These are phyloP conservation scores for Chaetops frenatus DNA, from an alignment of 2,113 vertebrate genomes.

Conservation along the genomic window DNA sequence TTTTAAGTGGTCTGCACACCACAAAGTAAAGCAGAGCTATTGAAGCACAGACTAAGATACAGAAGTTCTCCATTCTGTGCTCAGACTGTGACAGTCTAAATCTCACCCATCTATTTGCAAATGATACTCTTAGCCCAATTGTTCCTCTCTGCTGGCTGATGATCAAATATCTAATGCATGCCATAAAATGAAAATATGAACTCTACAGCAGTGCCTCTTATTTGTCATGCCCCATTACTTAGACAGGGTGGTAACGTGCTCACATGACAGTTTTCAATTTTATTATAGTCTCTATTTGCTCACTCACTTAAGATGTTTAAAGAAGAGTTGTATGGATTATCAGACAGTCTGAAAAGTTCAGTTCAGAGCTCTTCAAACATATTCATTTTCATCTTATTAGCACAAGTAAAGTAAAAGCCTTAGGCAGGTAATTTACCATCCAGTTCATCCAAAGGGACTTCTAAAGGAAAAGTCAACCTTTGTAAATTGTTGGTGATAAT, in stretches of 20 bases:
- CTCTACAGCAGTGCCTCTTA: conserved; percentile 13
- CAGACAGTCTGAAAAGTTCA: conserved; percentile 25
- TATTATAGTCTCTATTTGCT: conserved; percentile 30
- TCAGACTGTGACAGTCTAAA: not conserved
- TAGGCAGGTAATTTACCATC: conserved; percentile 51
- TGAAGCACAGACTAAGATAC: not conserved
- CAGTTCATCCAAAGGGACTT: conserved; percentile 34
- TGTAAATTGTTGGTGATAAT: conserved; percentile 49
- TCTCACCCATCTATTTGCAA: not conserved
- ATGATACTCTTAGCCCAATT: not conserved
- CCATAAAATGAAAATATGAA: conserved; percentile 43
- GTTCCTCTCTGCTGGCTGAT: not conserved
- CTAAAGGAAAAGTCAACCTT: conserved; percentile 38
- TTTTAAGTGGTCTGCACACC: not conserved
- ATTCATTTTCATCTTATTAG: conserved; percentile 42
- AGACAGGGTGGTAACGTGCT: not conserved
- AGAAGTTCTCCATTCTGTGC: not conserved
- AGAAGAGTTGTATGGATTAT: conserved; percentile 53
- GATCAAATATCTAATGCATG: conserved; percentile 41
- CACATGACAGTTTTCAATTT: not conserved
- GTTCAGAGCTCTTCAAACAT: conserved; percentile 25
- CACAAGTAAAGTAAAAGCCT: conserved; percentile 41
- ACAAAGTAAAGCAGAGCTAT: not conserved
- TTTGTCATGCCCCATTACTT: conserved; percentile 34
- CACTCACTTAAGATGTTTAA: conserved; percentile 54